Evolutionary conservation across 2,113 vertebrate genomes (phyloP).

Genomic region (Heterocephalus glaber): DNA sequence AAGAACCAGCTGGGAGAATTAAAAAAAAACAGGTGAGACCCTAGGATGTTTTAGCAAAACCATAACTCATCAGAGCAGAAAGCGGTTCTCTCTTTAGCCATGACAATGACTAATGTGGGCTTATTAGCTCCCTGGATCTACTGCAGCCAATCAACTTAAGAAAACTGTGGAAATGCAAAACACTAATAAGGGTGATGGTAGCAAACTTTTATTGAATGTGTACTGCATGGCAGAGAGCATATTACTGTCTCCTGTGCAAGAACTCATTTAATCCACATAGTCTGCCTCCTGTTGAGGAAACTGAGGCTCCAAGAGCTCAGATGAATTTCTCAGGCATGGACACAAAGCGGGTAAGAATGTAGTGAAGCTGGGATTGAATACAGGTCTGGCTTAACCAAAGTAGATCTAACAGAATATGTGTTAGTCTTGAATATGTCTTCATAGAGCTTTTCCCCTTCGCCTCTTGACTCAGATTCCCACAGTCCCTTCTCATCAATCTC

Average conservation of each 20-base stretch:
- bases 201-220: neutral
- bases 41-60: constrained; percentile 31
- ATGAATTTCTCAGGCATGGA: neutral
- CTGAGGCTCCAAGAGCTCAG: neutral
- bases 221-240: neutral
- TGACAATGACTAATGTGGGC: neutral
- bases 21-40: constrained; percentile 61
- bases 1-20: constrained; percentile 71
- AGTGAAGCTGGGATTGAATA: neutral
- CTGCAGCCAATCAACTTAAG: neutral
- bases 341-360: neutral
- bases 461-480: neutral
- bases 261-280: neutral
- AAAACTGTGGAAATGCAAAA: neutral
- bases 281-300: neutral
- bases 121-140: neutral
- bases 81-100: neutral
- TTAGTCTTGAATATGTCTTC: neutral
- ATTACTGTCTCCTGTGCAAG: neutral
- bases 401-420: neutral
- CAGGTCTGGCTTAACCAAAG: neutral
- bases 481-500: neutral
- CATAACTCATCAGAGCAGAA: constrained; percentile 33
- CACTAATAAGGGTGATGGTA: neutral
- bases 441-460: neutral